Percentiles rank a stretch among this genome's conserved stretches.
Conservation (phyloP, 2,797 vertebrate species). For the Strix occidentalis region DNA sequence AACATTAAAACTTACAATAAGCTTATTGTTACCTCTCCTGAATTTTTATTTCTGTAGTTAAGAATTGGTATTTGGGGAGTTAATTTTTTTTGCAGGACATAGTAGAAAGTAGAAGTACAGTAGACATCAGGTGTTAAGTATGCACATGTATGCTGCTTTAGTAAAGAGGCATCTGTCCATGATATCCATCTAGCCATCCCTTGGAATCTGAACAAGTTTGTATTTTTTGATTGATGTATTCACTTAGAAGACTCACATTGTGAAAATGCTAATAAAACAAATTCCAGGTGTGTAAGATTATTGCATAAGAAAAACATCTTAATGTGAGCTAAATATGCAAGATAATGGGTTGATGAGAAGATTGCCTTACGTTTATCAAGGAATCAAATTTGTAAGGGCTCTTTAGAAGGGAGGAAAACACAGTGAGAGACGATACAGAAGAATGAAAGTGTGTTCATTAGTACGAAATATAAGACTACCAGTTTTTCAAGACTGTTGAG, state of each 20-base stretch:
- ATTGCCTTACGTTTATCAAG: not conserved
- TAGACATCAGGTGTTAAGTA: not conserved
- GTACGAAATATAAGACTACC: not conserved
- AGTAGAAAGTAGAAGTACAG: not conserved
- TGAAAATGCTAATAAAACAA: not conserved
- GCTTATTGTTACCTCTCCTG: not conserved
- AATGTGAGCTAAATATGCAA: not conserved
- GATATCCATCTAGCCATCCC: not conserved
- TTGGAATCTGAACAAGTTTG: not conserved
- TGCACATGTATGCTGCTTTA: not conserved
- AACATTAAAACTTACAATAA: not conserved
- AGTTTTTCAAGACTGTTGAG: not conserved
- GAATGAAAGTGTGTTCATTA: not conserved
- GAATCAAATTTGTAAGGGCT: not conserved
- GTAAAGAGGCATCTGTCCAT: not conserved
- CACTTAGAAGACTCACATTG: not conserved
- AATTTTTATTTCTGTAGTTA: not conserved
- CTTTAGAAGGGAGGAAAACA: not conserved
- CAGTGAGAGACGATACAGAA: not conserved
- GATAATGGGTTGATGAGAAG: not conserved
- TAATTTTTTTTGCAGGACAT: not conserved
- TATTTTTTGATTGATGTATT: not conserved
- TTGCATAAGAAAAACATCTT: not conserved
- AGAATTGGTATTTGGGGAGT: not conserved
- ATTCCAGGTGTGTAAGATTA: not conserved